Percentiles rank a stretch among this genome's conserved stretches.
phyloP scores from a whole-genome alignment of 2,888 invertebrate genomes.

The Caenorhabditis angaria region DNA sequence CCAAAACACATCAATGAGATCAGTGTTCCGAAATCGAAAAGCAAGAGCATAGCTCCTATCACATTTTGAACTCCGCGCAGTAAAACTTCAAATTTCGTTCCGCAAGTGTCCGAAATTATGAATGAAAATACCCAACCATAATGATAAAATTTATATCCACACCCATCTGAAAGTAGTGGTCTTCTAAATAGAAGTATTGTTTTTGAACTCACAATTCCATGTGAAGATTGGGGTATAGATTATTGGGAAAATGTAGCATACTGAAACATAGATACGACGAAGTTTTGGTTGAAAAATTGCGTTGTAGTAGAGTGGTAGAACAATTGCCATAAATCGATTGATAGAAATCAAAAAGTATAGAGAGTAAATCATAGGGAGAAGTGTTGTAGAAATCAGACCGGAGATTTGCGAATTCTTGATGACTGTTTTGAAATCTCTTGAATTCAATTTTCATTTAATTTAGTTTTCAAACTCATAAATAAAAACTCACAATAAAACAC shows the following conservation, averaged over 20 bases:
- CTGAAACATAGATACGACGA: neutral
- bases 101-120: neutral
- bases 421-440: conserved; percentile 6
- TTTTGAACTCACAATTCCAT: neutral
- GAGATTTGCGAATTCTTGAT: neutral
- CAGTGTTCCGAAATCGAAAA: conserved; percentile 12
- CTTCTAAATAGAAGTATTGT: neutral
- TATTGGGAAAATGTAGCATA: neutral
- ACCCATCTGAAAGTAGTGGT: neutral
- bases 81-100: neutral
- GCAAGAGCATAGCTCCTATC: conserved; percentile 1
- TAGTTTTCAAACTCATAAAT: too few species aligned
- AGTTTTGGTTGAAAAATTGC: neutral
- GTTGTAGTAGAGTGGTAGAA: neutral
- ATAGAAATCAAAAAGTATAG: conserved; percentile 21
- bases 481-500: conserved; percentile 16
- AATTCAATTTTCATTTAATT: neutral
- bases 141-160: neutral
- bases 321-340: conserved; percentile 11
- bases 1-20: neutral
- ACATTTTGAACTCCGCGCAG: neutral
- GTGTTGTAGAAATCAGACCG: conserved; percentile 14
- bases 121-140: neutral
- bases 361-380: conserved; percentile 13
- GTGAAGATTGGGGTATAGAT: neutral